Evolutionary conservation across 2,797 vertebrate genomes (phyloP).

Genomic region (Danio aesculapii): DNA sequence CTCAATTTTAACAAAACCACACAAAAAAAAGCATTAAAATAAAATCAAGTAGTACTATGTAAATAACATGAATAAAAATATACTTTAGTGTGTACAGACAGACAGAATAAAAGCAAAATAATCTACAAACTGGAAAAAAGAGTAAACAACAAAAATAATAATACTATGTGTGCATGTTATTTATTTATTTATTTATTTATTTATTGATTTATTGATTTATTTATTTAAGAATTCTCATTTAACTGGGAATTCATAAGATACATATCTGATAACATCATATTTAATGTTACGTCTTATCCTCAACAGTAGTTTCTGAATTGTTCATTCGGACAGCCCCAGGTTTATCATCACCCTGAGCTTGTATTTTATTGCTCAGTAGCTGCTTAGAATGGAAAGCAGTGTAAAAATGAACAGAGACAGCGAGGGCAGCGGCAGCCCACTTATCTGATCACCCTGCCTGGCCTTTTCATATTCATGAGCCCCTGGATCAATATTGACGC

Average conservation of each 20-base stretch:
- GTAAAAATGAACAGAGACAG: slow-evolving; percentile 5
- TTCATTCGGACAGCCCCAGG: not conserved
- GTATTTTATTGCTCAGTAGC: not conserved
- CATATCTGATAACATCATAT: not conserved
- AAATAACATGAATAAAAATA: no score
- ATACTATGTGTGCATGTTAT: no score
- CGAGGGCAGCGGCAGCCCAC: not conserved
- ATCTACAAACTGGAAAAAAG: no score
- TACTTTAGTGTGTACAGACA: no score
- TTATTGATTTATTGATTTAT: no score
- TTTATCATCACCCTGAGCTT: slow-evolving; percentile 5
- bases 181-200: no score
- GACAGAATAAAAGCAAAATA: no score
- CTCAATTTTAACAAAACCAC: no score
- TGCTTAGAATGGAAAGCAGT: slow-evolving; percentile 5
- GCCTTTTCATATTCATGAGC: slow-evolving; percentile 10
- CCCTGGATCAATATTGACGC: not conserved
- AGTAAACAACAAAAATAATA: no score
- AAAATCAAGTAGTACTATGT: no score
- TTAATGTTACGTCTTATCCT: not conserved
- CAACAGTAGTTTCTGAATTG: not conserved
- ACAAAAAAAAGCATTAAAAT: no score
- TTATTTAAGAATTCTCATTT: no score
- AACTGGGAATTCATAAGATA: not conserved
- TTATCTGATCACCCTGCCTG: slow-evolving; percentile 9